Base-by-base conservation (phyloP, 2,888 invertebrate genomes). In the Luperina testacea region DNA sequence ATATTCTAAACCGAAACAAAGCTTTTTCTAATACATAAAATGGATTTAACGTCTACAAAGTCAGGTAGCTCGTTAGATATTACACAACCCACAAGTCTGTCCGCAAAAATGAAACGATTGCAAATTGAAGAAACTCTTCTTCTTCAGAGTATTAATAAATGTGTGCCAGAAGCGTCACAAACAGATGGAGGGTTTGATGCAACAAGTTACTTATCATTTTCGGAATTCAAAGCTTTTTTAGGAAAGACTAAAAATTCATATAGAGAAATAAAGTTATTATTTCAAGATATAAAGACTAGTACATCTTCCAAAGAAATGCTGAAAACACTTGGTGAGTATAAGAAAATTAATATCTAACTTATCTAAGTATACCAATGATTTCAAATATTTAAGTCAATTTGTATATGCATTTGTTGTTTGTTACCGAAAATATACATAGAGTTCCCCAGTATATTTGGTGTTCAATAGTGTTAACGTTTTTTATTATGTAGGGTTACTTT, bases 71-170 rank as follows among this genome's bases (percentile, higher is more conserved):
- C 48, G 57, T 74, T 78, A 42, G 70, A 77, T 59, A 17, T 57
- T 13, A 64, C 69, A 38, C 80, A 78, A 71, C 80, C 82, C 38
- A 75, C 82, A 61, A 90, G 84, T 85, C 77, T 92, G 13, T 63
- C 85, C 27, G 93, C 94, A 17, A 94, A 93, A 89, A 75, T 96
- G 72, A 92, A 94, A 86, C 90, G 95, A 82, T 87, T 96, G 61
- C 95, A 94, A 92, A 95, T 96, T 84, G 95, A 96, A 88, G 96
- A 96, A 92, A 91, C 89, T 83, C 80, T 96, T 72, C 87, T 95
- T 38, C 64, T 90, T 48, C 92, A 94, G 79, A 89, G 75, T 70
- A 69, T 80, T 42, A 82, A 85, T 64, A 81, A 82, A 77, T 80
- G 84, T 78, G 53, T 65, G n/a, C 38, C 76, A 5, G 71, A 73